Conservation (phyloP, 2,888 invertebrate genomes). For the Hyles lineata region DNA sequence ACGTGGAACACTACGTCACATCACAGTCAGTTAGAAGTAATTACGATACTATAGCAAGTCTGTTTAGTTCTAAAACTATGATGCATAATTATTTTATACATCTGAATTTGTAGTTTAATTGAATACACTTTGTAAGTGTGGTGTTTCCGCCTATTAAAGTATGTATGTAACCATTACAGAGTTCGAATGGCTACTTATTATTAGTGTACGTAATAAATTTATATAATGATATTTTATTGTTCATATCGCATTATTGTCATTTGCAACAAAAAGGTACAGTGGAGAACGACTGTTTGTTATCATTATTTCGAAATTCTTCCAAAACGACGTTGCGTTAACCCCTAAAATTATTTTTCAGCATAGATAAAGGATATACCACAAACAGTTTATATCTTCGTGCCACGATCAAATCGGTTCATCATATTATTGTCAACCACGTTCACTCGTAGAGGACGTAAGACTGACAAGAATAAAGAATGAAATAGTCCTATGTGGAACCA, state of each 20-base stretch:
- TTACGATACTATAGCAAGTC: conserved; percentile 66
- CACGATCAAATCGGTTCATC: conserved; percentile 48
- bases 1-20: conserved; percentile 70
- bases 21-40: conserved; percentile 73
- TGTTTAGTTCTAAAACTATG: conserved; percentile 76
- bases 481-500: conserved; percentile 62
- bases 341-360: conserved; percentile 10
- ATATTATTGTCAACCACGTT: conserved; percentile 48
- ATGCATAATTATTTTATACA: conserved; percentile 82
- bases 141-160: conserved; percentile 83
- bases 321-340: conserved; percentile 28
- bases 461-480: conserved; percentile 65
- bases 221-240: conserved; percentile 73
- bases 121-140: conserved; percentile 81
- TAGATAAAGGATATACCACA: conserved; percentile 41
- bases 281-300: conserved; percentile 43
- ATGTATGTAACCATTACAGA: conserved; percentile 78
- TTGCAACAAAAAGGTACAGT: conserved; percentile 57
- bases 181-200: conserved; percentile 79
- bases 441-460: conserved; percentile 68
- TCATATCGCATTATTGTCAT: conserved; percentile 61
- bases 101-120: conserved; percentile 83
- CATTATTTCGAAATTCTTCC: conserved; percentile 27
- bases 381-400: conserved; percentile 48
- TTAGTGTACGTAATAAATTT: conserved; percentile 80